Evolutionary conservation across 2,113 vertebrate species (phyloP).

Genomic region (Cyanocitta stelleri): DNA sequence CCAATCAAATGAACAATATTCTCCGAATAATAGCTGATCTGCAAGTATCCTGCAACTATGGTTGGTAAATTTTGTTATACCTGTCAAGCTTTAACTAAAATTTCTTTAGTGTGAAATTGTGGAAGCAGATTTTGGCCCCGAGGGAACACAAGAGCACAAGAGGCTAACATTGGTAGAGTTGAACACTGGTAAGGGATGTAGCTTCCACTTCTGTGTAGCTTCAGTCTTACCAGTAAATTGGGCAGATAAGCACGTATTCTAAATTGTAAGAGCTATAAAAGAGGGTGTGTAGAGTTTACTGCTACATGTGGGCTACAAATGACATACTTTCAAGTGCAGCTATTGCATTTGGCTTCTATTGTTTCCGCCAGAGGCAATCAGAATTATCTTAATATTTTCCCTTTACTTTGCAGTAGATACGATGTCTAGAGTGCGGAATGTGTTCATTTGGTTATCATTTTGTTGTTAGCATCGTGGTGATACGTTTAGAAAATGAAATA

Average conservation of each 20-base stretch:
- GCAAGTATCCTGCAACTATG: slow-evolving; percentile 92
- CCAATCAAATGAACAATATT: slow-evolving; percentile 97
- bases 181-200: not conserved
- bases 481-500: not conserved
- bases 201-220: not conserved
- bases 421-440: not conserved
- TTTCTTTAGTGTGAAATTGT: not conserved
- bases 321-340: not conserved
- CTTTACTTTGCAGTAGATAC: not conserved
- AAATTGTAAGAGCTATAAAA: not conserved
- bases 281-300: not conserved
- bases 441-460: not conserved
- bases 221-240: not conserved
- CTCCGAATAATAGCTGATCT: slow-evolving; percentile 92
- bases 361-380: not conserved
- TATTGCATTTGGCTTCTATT: not conserved
- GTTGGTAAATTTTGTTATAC: slow-evolving; percentile 66
- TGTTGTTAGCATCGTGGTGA: not conserved
- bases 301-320: not conserved
- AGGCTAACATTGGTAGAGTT: not conserved
- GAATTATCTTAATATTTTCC: not conserved
- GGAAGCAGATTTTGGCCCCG: not conserved
- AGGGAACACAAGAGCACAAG: not conserved
- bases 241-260: not conserved
- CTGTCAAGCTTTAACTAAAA: not conserved